Percentiles rank a stretch among this genome's conserved stretches.
Evolutionary conservation across 2,113 vertebrate species (phyloP).

Genomic region (Glaucidium brasilianum): DNA sequence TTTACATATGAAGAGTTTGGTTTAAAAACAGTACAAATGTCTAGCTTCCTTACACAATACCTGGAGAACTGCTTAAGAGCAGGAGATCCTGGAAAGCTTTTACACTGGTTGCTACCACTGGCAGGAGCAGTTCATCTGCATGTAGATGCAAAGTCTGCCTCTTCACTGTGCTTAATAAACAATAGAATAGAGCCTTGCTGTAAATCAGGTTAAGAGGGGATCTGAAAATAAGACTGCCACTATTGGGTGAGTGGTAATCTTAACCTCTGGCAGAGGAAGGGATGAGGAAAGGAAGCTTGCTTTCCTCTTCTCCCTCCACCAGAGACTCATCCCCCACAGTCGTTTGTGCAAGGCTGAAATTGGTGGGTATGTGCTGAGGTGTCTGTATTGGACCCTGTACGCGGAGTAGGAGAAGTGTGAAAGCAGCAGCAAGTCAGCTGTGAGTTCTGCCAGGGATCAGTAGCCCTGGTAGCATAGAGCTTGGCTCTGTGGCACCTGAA

Average conservation of each 20-base stretch:
- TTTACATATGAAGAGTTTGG: not conserved
- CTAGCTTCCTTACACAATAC: not conserved
- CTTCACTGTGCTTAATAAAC: not conserved
- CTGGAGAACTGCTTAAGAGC: not conserved
- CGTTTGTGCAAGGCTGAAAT: not conserved
- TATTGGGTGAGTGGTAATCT: not conserved
- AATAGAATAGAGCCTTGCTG: not conserved
- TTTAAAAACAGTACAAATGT: not conserved
- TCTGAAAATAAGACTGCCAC: not conserved
- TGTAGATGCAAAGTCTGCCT: not conserved
- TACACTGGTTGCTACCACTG: not conserved
- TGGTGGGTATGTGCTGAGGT: not conserved
- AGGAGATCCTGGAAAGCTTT: not conserved
- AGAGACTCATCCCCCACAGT: not conserved
- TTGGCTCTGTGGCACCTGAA: not conserved
- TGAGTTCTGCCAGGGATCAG: not conserved
- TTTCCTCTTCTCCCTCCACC: not conserved
- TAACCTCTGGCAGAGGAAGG: not conserved
- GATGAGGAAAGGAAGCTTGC: no score
- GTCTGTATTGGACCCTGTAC: no score
- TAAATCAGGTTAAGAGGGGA: no score
- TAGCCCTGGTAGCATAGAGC: not conserved
- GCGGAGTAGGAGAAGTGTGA: not conserved
- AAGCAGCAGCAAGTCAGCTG: not conserved
- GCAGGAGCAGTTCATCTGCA: not conserved